These are phyloP conservation scores for Athene cunicularia DNA, from an alignment of 2,113 vertebrate genomes.

Conservation along the genomic window DNA sequence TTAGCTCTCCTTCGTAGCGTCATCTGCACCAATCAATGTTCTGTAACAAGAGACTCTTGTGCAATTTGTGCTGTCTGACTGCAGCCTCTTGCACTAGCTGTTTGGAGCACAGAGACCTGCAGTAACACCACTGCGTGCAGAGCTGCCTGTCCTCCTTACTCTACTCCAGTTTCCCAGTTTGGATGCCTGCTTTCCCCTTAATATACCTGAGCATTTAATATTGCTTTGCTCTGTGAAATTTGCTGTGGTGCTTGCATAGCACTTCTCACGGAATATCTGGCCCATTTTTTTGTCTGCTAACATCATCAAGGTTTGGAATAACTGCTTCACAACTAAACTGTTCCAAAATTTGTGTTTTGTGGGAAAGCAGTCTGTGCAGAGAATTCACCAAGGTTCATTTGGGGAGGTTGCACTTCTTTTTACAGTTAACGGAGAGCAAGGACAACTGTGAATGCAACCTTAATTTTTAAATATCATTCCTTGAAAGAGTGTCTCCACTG, in stretches of 20 bases:
- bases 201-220: background rate
- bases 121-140: background rate
- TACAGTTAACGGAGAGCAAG: background rate
- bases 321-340: background rate
- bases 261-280: background rate
- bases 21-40: background rate
- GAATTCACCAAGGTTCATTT: background rate
- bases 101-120: background rate
- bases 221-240: background rate
- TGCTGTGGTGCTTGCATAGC: background rate
- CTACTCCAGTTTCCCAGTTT: background rate
- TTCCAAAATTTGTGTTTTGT: background rate
- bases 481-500: background rate
- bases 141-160: background rate
- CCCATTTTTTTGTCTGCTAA: background rate
- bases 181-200: background rate
- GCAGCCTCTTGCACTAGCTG: background rate
- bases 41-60: background rate
- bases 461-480: background rate
- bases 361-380: background rate
- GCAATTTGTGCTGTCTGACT: fast-evolving
- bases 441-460: background rate
- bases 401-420: background rate
- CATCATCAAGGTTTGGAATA: background rate
- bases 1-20: background rate